Base-by-base conservation (phyloP, 2,113 vertebrate species). In the Toxotes jaculatrix region DNA sequence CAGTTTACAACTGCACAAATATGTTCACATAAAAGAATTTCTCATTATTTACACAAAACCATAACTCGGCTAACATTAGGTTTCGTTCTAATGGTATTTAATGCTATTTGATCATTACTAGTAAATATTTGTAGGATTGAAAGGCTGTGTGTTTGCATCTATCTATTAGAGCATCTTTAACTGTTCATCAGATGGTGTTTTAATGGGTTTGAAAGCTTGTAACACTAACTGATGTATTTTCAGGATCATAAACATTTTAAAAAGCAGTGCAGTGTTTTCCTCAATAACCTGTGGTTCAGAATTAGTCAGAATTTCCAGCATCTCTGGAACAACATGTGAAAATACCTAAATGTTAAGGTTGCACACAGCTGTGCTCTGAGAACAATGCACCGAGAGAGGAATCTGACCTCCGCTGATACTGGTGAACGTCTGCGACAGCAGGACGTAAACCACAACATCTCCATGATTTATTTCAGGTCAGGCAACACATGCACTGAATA, bases 381-480 rank as follows among this genome's bases (percentile, higher is more conserved):
- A 83, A 65, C 80, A 61, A 76, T 32, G 64, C 14, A 38, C 45
- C 1, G 23, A 74, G 49, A 51, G 45, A 31, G 71, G 74, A 82
- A 87, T 63, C 42, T 64, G 82, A 88, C 71, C 68, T 82, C 4
- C 36, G 4, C 69, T 36, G n/a, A 34, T 14, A 12, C 27, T 31
- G 36, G 32, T 17, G 47, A 53, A 27, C 62, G 60, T 72, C 1
- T 43, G 38, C 7, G 72, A 45, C 68, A 75, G 68, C 23, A 0
- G 49, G 23, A 51, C 36, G 63, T 83, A 63, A 82, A 80, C 53
- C 47, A 27, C 27, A 64, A 80, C 49, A 40, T 63, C 65, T 38
- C 3, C 31, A 1, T 61, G 64, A 84, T 86, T 78, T 80, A 78
- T 68, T 74, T 67, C 53, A 68, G 71, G 27, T 66, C 68, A 67